Evolutionary conservation across 2,888 invertebrate genomes (phyloP).

Genomic region (Salpingus planirostris): DNA sequence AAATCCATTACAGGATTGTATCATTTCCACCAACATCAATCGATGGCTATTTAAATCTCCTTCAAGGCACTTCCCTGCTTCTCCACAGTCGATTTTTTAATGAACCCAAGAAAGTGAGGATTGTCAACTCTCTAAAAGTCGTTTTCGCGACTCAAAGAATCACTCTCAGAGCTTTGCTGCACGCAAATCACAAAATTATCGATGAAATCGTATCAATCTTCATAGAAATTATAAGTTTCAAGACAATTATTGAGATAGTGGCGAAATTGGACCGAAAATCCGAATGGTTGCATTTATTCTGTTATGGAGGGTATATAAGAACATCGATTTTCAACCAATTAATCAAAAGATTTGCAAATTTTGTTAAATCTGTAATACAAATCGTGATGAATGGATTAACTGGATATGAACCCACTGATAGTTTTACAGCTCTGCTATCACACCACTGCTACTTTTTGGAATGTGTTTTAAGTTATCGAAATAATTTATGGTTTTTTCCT

Average conservation of each 20-base stretch:
- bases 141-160: constrained; percentile 13
- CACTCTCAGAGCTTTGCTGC: constrained; percentile 11
- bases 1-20: constrained; percentile 19
- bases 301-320: too few species aligned
- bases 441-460: too few species aligned
- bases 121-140: constrained; percentile 10
- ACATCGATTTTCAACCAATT: too few species aligned
- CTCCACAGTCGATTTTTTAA: constrained; percentile 11
- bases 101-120: constrained; percentile 9
- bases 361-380: too few species aligned
- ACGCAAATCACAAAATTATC: constrained; percentile 14
- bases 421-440: too few species aligned
- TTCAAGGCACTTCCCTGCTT: constrained; percentile 12
- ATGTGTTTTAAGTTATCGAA: too few species aligned
- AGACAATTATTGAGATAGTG: constrained; percentile 15
- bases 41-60: constrained; percentile 19
- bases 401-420: too few species aligned
- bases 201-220: constrained; percentile 16
- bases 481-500: too few species aligned
- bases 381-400: too few species aligned
- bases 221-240: constrained; percentile 11
- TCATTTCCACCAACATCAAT: constrained; percentile 11
- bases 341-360: too few species aligned
- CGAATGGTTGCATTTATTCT: constrained; percentile 19
- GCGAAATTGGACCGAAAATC: constrained; percentile 16